A percentile compares a stretch with the other conserved stretches of the same genome.
Conservation (phyloP, 2,113 vertebrate species). For the Tenebrosternarchus preto region DNA sequence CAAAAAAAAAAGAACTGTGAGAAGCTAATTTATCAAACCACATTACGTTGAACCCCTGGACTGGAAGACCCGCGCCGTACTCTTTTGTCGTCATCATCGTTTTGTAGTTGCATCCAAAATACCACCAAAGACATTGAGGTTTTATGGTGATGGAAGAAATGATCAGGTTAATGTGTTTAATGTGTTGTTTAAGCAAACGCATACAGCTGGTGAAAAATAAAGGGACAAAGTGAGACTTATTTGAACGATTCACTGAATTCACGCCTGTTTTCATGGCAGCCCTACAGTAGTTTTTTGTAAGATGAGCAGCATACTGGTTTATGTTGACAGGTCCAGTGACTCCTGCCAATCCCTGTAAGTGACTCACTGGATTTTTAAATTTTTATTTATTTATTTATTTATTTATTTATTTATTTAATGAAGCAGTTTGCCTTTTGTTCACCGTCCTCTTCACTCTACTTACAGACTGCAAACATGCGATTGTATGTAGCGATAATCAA, state of each 20-base stretch:
- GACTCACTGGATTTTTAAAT: constrained; percentile 18
- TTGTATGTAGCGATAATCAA: constrained; percentile 29
- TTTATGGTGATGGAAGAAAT: neutral
- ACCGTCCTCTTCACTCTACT: neutral
- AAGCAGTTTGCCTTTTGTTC: constrained; percentile 28
- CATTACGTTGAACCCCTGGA: neutral
- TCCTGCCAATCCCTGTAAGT: constrained; percentile 36
- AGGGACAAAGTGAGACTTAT: neutral
- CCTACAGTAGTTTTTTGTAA: constrained; percentile 44
- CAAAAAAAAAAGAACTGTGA: neutral
- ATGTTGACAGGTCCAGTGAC: constrained; percentile 30
- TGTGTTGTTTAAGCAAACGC: neutral
- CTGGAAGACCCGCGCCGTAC: neutral
- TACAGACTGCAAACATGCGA: constrained; percentile 26
- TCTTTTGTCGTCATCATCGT: neutral
- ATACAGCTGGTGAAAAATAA: neutral
- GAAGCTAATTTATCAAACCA: neutral
- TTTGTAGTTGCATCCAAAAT: neutral
- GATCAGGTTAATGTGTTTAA: neutral
- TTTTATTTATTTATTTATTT: neutral
- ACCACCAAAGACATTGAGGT: constrained; percentile 1
- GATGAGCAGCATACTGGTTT: constrained; percentile 51
- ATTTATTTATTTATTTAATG: too few species aligned
- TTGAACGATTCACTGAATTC: constrained; percentile 7
- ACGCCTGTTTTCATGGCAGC: constrained; percentile 23